Evolutionary conservation across 2,888 invertebrate species (phyloP).

Genomic region (Polymixis flavicincta): DNA sequence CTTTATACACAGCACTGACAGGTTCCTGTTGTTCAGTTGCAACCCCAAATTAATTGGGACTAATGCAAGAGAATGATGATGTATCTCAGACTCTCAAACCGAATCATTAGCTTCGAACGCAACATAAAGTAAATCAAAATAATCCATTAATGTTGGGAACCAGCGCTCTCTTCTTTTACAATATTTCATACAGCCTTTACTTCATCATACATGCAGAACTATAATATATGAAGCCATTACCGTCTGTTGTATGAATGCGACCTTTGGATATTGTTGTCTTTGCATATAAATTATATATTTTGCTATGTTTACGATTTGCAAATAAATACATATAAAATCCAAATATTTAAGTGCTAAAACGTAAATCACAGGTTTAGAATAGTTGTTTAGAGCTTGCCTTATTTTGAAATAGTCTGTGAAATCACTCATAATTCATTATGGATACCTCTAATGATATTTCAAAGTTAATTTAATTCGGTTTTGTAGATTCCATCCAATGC

Average conservation of each 20-base stretch:
- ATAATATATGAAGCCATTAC: constrained; percentile 61
- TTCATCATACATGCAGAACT: constrained; percentile 51
- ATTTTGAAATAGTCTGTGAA: constrained; percentile 16
- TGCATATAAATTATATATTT: constrained; percentile 47
- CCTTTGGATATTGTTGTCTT: constrained; percentile 47
- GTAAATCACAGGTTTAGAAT: constrained; percentile 36
- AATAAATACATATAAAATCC: constrained; percentile 60
- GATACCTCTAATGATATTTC: constrained; percentile 28
- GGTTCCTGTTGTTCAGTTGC: not conserved
- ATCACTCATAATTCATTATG: constrained; percentile 14
- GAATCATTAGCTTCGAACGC: not conserved
- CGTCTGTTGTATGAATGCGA: constrained; percentile 30
- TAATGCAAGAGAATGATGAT: too few species aligned
- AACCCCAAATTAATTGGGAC: too few species aligned
- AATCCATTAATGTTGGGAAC: constrained; percentile 41
- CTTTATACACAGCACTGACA: not conserved
- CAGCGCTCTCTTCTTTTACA: constrained; percentile 25
- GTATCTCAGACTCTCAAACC: too few species aligned
- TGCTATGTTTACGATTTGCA: constrained; percentile 36
- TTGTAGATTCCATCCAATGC: constrained; percentile 8
- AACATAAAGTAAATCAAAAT: not conserved
- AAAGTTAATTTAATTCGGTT: constrained; percentile 37
- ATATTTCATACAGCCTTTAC: constrained; percentile 54
- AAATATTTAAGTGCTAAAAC: constrained; percentile 33
- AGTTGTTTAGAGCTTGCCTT: not conserved